Evolutionary conservation across 2,888 invertebrate species (phyloP), one percentile per base, ranked within the genome.

Genomic region (Drosophila anomelani): DNA sequence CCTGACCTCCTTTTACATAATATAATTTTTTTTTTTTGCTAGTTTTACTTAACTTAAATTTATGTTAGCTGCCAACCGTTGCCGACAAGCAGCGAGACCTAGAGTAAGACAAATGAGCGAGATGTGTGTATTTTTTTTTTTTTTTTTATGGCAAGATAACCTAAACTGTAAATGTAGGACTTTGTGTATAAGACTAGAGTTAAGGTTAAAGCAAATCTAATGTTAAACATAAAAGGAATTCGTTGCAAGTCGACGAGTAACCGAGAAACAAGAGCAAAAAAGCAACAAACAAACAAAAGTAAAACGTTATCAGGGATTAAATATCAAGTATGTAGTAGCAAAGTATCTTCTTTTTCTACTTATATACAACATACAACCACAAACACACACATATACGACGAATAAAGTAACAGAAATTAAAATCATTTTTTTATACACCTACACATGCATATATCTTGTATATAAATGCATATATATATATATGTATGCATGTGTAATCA

Each of bases 271-370:
- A 59, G 41, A 53, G 61, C 51, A 59, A 36, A 38, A 26, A 69
- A 49, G 41, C 51, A 70, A 56, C 51, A 70, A 55, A 38, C 39
- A 73, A 75, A 78, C 76, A 82, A 82, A 88, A 77, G 79, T 78
- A 85, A 83, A 84, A 80, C 84, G 87, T 84, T 87, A 84, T 84
- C 88, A 87, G 88, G 88, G 84, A 84, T 85, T 79, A 83, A 75
- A 88, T 84, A 84, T 88, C 85, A 85, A 88, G 83, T 85, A 78
- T 68, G 34, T 85, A 84, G 82, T 69, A 20, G n/a, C 41, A 79
- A 81, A 82, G 61, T 55, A 26, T 55, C 32, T 29, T 57, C 73
- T 79, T 85, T 86, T 82, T 84, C 79, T 60, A 66, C 75, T 62
- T 75, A 75, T 63, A 72, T 55, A 23, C 23, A 23, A 23, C 23